Evolutionary conservation across 1,140 invertebrate species (phyloP), one percentile per base, ranked within the genome.

Genomic region (Drosophila watanabei): DNA sequence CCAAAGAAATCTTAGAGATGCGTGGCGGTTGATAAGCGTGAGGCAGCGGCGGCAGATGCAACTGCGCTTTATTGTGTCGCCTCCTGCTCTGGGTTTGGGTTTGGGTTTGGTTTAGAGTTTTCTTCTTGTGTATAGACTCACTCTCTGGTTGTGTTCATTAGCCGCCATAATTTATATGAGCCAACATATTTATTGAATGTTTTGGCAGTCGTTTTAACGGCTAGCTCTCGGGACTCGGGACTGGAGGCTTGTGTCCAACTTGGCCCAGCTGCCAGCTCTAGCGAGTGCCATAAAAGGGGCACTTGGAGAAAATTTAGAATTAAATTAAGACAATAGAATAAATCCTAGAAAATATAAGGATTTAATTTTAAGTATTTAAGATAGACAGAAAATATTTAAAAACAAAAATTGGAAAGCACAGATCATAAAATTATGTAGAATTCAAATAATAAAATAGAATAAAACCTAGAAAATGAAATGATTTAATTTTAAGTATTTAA

Each of bases 131-230:
- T 82, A 78, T 45, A 46, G 41, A 77, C 66, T 76, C 65, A 48
- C 18, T 56, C 54, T 39, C 14, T 51, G 60, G 76, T 46, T 77
- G 85, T 85, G 85, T 85, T 88, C 85, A 88, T 88, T 88, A 88
- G 85, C 73, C 66, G 66, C 78, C 85, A 88, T 88, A 88, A 89
- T 88, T 88, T 88, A 88, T 88, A 89, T 85, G 81, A 84, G 73
- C 85, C 86, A 88, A 88, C 78, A 90, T 88, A 88, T 89, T 88
- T 88, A 88, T 89, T 89, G 85, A 89, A 88, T 88, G 85, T 88
- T 88, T 88, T 88, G 85, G 85, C 86, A 88, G 85, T 79, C 81
- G 63, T 56, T 89, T 89, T 81, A 88, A 88, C 86, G 85, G 85
- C 85, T 81, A 76, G 68, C 39, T 46, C 39, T 46, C 63, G 41